Conservation (phyloP, 2,797 vertebrate genomes). For the Chelon labrosus region DNA sequence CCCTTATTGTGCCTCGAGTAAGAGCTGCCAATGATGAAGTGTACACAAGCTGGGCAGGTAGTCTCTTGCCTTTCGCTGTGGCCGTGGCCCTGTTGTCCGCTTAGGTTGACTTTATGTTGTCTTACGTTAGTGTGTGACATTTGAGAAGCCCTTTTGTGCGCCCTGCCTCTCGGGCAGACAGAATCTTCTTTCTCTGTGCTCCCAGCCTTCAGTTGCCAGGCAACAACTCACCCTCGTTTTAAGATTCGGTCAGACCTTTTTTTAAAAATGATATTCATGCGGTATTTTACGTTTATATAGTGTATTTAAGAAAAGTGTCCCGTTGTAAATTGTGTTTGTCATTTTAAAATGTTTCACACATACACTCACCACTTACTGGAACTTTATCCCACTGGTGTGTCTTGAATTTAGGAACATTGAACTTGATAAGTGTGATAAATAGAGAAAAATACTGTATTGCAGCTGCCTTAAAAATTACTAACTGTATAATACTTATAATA, state of each 20-base stretch:
- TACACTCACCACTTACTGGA: background rate
- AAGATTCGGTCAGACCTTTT: conserved; percentile 60
- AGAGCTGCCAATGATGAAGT: conserved; percentile 7
- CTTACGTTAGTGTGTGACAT: conserved; percentile 49
- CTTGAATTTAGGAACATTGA: background rate
- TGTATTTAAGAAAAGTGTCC: conserved; percentile 15
- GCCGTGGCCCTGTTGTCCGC: conserved; percentile 8
- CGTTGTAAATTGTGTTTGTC: background rate
- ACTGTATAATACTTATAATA: background rate
- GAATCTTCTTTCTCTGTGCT: conserved; percentile 58
- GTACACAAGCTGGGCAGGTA: conserved; percentile 12
- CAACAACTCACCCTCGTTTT: conserved; percentile 73
- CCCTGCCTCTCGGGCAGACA: conserved; percentile 54
- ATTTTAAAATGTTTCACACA: background rate
- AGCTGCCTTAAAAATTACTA: background rate
- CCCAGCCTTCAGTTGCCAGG: conserved; percentile 77
- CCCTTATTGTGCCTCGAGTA: conserved; percentile 9
- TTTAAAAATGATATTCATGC: conserved; percentile 41
- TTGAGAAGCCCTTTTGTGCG: conserved; percentile 66
- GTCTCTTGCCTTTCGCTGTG: conserved; percentile 14
- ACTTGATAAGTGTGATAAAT: background rate
- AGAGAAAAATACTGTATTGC: background rate
- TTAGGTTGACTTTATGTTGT: conserved; percentile 34
- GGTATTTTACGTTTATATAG: conserved; percentile 8
- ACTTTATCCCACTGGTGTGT: background rate